Percentiles rank a stretch among this genome's conserved stretches.
Evolutionary conservation across 2,113 vertebrate species (phyloP).

Genomic region (Lonchura striata): DNA sequence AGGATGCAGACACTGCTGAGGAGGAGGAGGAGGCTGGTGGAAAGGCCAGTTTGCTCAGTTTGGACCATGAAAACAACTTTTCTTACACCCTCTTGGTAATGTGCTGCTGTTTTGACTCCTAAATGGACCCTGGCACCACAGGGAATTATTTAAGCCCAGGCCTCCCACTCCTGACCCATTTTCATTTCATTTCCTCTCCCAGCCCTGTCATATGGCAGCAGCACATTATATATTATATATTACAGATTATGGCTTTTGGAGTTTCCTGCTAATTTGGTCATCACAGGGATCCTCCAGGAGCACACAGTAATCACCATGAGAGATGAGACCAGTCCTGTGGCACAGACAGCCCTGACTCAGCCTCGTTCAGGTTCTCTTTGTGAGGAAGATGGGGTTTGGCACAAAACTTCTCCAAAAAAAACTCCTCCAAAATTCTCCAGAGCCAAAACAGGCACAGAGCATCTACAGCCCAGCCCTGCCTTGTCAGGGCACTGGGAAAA

Average conservation of each 20-base stretch:
- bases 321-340: background rate
- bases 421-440: background rate
- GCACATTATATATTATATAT: background rate
- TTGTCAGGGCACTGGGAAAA: rapidly evolving
- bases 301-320: background rate
- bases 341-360: background rate
- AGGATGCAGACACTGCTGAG: background rate
- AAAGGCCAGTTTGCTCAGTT: conserved; percentile 37
- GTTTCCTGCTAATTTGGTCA: conserved; percentile 40
- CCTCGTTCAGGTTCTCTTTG: background rate
- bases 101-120: conserved; percentile 48
- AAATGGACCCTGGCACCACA: conserved; percentile 53
- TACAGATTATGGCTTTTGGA: background rate
- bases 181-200: conserved; percentile 41
- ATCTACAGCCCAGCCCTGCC: background rate
- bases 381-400: background rate
- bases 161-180: conserved; percentile 57
- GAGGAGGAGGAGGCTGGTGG: background rate
- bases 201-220: background rate
- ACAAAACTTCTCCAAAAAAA: background rate
- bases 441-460: background rate
- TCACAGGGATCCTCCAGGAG: background rate
- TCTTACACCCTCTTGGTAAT: conserved; percentile 9
- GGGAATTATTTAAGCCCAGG: background rate
- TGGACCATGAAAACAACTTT: background rate